Evolutionary conservation across 2,888 invertebrate genomes (phyloP), one percentile per base, ranked within the genome.

Genomic region (Sesia apiformis): DNA sequence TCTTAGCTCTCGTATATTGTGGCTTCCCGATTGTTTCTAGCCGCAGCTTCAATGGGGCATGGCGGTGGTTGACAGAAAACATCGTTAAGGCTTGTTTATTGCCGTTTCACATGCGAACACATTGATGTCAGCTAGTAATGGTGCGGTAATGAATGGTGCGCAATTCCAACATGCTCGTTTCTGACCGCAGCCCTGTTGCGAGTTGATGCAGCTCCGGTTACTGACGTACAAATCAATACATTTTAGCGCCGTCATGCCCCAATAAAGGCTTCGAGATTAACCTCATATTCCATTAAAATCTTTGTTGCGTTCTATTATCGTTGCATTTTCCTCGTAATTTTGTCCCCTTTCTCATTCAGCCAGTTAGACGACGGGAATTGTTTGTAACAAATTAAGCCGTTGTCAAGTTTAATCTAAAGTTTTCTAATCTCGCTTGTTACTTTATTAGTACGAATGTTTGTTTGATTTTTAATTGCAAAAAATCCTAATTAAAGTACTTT

Each of bases 41-140:
- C 23, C 23, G 23, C 23, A 23, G 23, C 23, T 23, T 23, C 1
- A 23, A 23, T 23, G 57, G 58, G 59, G 54, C 58, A 55, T 58
- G 55, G 55, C 51, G 53, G 55, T 53, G 55, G 52, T 55, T 56
- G 49, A 56, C 54, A 53, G 52, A 49, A 23, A 5, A 55, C 49
- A 38, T 51, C 53, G 41, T 55, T 55, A 50, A 40, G 55, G n/a
- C 8, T 52, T 23, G 46, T 46, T n/a, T n/a, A 8, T 8, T 46
- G n/a, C 46, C 23, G 8, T 46, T 46, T 46, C 46, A 46, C 46
- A 46, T n/a, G 46, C 46, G 46, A 46, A 8, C 7, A 46, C 46
- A 46, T 46, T 46, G 23, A 46, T 8, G 46, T 46, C 46, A 46
- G 46, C 23, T 46, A 4, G 46, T 46, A 23, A 46, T 46, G 46